A percentile compares a stretch with the other conserved stretches of the same genome.
These are phyloP conservation scores for Orcinus orca DNA, from an alignment of 2,113 vertebrate genomes.

Conservation along the genomic window DNA sequence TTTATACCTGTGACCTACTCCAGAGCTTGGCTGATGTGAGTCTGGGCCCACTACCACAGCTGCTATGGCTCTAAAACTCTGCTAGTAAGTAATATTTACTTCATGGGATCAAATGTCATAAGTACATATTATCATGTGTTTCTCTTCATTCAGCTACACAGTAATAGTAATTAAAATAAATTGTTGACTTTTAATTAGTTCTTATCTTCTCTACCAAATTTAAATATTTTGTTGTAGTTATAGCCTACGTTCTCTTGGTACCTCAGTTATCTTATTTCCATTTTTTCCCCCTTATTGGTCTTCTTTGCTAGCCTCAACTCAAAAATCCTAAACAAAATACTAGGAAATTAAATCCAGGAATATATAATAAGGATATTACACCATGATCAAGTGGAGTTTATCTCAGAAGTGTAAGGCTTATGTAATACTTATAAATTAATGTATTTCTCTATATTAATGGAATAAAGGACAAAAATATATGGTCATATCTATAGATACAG, in stretches of 20 bases:
- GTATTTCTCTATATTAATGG: neutral
- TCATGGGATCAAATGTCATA: neutral
- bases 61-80: neutral
- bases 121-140: neutral
- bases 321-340: neutral
- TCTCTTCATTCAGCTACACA: neutral
- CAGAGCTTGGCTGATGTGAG: neutral
- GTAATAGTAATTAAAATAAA: neutral
- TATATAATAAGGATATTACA: neutral
- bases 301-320: neutral
- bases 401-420: neutral
- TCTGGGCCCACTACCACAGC: neutral
- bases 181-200: neutral
- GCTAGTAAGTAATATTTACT: neutral
- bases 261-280: neutral
- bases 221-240: neutral
- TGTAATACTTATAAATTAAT: neutral
- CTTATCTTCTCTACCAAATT: neutral
- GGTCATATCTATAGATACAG: neutral
- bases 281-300: neutral
- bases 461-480: neutral
- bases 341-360: neutral
- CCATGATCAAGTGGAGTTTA: neutral
- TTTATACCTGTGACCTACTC: neutral
- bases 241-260: neutral